Percentiles rank a stretch among this genome's conserved stretches.
Evolutionary conservation across 2,888 invertebrate genomes (phyloP).

Genomic region (Scrobipalpa atriplicella): DNA sequence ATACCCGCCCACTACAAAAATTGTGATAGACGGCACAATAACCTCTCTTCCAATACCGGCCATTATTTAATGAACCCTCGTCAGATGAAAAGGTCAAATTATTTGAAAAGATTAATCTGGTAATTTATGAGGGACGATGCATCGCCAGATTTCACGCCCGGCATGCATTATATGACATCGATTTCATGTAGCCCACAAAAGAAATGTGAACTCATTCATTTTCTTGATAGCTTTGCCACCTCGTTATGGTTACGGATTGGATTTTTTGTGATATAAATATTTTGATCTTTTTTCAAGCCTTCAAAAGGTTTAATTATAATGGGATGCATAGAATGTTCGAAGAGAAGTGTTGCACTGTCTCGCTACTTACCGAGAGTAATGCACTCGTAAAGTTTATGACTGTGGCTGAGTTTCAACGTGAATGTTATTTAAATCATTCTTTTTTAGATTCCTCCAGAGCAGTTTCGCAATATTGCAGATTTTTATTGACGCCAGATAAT

Average conservation of each 20-base stretch:
- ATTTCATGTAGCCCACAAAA: conserved; percentile 59
- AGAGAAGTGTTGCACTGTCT: conserved; percentile 55
- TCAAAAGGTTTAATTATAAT: conserved; percentile 26
- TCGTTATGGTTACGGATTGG: conserved; percentile 36
- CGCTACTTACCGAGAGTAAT: conserved; percentile 71
- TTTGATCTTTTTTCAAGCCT: conserved; percentile 33
- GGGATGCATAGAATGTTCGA: conserved; percentile 48
- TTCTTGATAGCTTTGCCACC: conserved; percentile 44
- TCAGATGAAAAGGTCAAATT: conserved; percentile 82
- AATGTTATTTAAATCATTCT: conserved; percentile 71
- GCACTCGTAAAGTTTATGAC: conserved; percentile 80
- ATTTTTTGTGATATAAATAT: conserved; percentile 44
- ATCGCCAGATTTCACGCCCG: conserved; percentile 71
- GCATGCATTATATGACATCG: conserved; percentile 66
- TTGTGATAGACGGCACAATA: conserved; percentile 81
- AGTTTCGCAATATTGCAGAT: conserved; percentile 50
- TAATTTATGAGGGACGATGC: conserved; percentile 77
- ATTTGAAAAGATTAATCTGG: conserved; percentile 82
- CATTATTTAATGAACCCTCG: conserved; percentile 83
- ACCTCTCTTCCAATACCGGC: conserved; percentile 75
- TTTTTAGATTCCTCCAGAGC: conserved; percentile 52
- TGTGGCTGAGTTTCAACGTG: conserved; percentile 62
- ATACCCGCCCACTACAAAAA: conserved; percentile 69
- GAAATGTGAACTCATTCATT: conserved; percentile 50
- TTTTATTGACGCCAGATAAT: conserved; percentile 63